phyloP scores from a whole-genome alignment of 2,888 invertebrate species.

The Chamaedrilus cognettii region DNA sequence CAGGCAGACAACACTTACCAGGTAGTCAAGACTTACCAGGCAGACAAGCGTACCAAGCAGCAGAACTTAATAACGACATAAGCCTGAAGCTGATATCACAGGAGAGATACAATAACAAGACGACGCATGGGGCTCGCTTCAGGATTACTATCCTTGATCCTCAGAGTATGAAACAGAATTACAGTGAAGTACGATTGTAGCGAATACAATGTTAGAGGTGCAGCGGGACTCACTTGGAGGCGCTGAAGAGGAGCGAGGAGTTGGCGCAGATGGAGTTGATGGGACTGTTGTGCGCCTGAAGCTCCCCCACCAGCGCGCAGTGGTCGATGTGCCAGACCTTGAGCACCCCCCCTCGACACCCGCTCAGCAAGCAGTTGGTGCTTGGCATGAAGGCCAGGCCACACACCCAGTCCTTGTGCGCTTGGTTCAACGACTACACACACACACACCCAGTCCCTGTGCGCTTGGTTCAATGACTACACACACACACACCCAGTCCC shows the following conservation, averaged over 20 bases:
- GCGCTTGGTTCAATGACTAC: conserved; percentile 77
- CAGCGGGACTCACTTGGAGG: conserved; percentile 73
- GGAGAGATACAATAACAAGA: conserved; percentile 7
- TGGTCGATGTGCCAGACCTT: conserved; percentile 76
- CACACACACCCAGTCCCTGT: conserved; percentile 78
- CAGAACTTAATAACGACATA: no score
- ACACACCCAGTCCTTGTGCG: conserved; percentile 86
- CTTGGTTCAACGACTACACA: conserved; percentile 72
- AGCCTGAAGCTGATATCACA: no score
- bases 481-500: conserved; percentile 73
- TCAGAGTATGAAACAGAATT: neutral
- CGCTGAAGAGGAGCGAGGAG: conserved; percentile 72
- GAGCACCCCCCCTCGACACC: conserved; percentile 76
- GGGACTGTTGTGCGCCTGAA: conserved; percentile 70
- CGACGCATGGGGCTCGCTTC: neutral
- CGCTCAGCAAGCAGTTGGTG: conserved; percentile 69
- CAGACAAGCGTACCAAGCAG: no score
- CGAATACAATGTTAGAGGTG: no score
- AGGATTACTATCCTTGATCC: no score
- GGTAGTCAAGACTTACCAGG: no score
- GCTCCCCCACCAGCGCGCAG: conserved; percentile 69
- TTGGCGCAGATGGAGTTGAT: conserved; percentile 73
- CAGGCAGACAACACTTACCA: no score
- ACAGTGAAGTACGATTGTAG: neutral
- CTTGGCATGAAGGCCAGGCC: conserved; percentile 69